Base-by-base conservation (phyloP, 2,888 invertebrate species). In the Idaea straminata region DNA sequence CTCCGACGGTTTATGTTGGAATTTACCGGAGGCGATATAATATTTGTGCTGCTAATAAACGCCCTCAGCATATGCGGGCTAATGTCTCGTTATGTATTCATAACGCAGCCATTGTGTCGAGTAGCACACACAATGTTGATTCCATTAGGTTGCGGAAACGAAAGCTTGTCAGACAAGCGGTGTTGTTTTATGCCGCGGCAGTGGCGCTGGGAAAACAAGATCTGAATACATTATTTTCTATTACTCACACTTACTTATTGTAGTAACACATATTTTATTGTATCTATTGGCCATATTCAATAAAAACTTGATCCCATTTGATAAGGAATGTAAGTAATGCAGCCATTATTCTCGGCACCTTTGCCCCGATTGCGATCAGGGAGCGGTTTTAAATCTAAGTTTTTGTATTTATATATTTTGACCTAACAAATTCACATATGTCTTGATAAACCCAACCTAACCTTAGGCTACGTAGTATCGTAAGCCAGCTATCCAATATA, bases 11-110 rank as follows among this genome's bases (percentile, higher is more conserved):
- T 69, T 70, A 69, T 77, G 77, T 77, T 77, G 75, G 70, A 79
- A 78, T 78, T 76, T 74, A 75, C 79, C 73, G 73, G 75, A 71
- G 72, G 74, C 79, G 70, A 77, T 78, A 80, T 79, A 81, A 83
- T 83, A 84, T 86, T 84, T 86, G 83, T 87, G 76, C 78, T 80
- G 83, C 81, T 86, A 88, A 87, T 88, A 87, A 86, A 84, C 83
- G 79, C 77, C 80, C 78, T 74, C 78, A 84, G 83, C 83, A 85
- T 84, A 84, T 83, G 83, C 82, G 80, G 83, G 84, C 85, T 88
- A 86, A 89, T 89, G 81, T 82, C 83, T 88, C 83, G 85, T 89
- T 88, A 88, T 74, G 84, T 88, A 89, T 89, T 89, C 89, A 88
- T 87, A 87, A 84, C 88, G 79, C 82, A 81, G 77, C 80, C 80